phyloP scores from a whole-genome alignment of 2,888 invertebrate genomes.

The Stegophylla sp. region DNA sequence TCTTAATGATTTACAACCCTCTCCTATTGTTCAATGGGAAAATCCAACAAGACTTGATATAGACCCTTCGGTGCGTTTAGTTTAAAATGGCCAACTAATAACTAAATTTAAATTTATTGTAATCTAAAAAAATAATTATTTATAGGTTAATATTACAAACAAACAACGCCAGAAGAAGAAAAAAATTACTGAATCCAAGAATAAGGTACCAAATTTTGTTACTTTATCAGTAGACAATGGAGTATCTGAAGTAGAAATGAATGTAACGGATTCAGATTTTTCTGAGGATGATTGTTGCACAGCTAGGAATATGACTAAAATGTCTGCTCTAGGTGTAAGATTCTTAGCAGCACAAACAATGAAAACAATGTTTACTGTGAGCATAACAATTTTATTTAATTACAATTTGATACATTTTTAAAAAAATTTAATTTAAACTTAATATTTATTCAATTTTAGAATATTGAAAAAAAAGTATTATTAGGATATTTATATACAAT shows the following conservation, averaged over 20 bases:
- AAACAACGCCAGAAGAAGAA: constrained; percentile 51
- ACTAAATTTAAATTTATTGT: too few species aligned
- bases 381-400: not conserved
- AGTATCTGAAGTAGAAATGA: constrained; percentile 30
- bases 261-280: constrained; percentile 52
- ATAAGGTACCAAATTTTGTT: constrained; percentile 48
- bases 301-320: not conserved
- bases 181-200: constrained; percentile 53
- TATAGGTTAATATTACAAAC: constrained; percentile 49
- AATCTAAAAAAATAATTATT: not conserved
- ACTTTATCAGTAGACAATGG: constrained; percentile 40
- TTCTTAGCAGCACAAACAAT: constrained; percentile 45
- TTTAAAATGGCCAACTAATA: not conserved
- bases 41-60: constrained; percentile 28
- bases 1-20: constrained; percentile 42
- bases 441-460: constrained; percentile 18
- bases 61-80: constrained; percentile 13
- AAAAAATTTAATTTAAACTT: not conserved
- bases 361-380: constrained; percentile 50
- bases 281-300: constrained; percentile 48
- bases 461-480: constrained; percentile 39
- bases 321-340: constrained; percentile 11
- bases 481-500: constrained; percentile 52
- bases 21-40: constrained; percentile 55
- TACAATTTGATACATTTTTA: not conserved